Conservation (phyloP, 2,113 vertebrate genomes). For the Prietella phreatophila region DNA sequence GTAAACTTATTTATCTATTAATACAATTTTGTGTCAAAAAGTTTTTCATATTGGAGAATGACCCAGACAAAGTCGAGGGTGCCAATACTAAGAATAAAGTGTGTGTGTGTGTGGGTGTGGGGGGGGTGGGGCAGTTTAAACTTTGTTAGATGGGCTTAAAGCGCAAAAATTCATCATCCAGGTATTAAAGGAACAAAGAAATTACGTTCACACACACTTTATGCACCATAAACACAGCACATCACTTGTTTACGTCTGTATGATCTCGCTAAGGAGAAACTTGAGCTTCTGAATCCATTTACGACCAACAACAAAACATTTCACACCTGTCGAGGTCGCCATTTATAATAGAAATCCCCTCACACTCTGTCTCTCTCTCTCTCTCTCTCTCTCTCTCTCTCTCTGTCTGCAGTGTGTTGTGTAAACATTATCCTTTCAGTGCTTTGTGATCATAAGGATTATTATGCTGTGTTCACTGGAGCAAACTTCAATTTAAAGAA, state of each 20-base stretch:
- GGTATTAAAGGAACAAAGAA: too few relatives aligned
- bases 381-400: background rate
- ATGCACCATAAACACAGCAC: conserved; percentile 1
- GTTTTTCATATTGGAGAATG: too few relatives aligned
- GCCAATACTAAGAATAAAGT: too few relatives aligned
- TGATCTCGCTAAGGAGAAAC: conserved; percentile 12
- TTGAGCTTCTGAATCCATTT: conserved; percentile 29
- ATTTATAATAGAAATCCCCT: conserved; percentile 55
- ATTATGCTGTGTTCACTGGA: background rate
- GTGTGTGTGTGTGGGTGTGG: too few relatives aligned
- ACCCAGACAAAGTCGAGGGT: too few relatives aligned
- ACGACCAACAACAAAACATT: conserved; percentile 31
- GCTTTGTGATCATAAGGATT: conserved; percentile 32
- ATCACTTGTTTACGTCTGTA: background rate
- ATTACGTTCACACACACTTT: background rate
- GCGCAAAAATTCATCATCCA: too few relatives aligned
- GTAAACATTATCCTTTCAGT: conserved; percentile 27
- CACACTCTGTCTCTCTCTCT: too few relatives aligned
- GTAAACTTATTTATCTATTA: too few relatives aligned
- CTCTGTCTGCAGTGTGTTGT: conserved; percentile 38
- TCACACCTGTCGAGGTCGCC: conserved; percentile 31
- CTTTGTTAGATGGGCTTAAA: too few relatives aligned
- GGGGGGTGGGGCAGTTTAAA: too few relatives aligned
- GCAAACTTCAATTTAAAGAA: background rate
- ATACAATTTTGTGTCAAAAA: too few relatives aligned